Evolutionary conservation across 2,113 vertebrate genomes (phyloP).

Genomic region (Cryptomyrus ogoouensis): DNA sequence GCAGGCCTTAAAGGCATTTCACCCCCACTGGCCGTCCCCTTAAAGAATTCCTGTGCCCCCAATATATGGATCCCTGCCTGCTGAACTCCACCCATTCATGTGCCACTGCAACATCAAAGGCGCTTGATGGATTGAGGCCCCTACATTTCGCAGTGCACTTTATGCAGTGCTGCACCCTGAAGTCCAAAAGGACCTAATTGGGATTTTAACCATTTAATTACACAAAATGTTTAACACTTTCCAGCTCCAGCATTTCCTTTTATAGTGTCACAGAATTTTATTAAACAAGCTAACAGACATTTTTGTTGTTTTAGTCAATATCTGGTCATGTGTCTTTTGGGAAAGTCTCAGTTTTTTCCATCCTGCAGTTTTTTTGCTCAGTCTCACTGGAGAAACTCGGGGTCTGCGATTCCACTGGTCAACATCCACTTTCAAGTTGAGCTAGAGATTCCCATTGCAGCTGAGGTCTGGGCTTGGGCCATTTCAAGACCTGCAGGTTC

Average conservation of each 20-base stretch:
- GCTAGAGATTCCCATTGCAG: background rate
- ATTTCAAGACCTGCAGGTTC: background rate
- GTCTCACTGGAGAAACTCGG: background rate
- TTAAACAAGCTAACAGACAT: background rate
- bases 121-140: background rate
- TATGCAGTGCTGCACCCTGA: background rate
- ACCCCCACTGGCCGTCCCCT: background rate
- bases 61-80: background rate
- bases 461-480: background rate
- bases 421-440: background rate
- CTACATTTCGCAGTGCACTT: background rate
- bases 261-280: background rate
- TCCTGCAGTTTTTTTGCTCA: background rate
- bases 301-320: background rate
- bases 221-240: background rate
- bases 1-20: background rate
- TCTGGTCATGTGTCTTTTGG: background rate
- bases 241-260: background rate
- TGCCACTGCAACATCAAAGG: background rate
- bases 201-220: background rate
- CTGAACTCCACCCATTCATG: background rate
- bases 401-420: background rate
- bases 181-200: background rate
- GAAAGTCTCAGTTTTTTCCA: background rate
- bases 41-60: background rate